Base-by-base conservation (phyloP, 2,888 invertebrate genomes). In the Pollenia griseotomentosa region DNA sequence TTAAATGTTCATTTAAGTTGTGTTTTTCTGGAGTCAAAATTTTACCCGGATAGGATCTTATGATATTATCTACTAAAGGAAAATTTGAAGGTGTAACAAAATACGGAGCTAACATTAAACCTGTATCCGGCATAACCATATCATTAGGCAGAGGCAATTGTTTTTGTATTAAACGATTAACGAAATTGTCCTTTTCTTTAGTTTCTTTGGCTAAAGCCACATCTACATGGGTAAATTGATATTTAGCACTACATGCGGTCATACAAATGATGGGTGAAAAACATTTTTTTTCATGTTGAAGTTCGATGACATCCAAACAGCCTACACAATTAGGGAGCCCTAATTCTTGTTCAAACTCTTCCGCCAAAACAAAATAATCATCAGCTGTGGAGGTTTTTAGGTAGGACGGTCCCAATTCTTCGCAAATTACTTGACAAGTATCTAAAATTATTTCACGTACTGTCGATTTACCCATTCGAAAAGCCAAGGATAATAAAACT, bases 381-480 rank as follows among this genome's bases (percentile, higher is more conserved):
- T 87, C 87, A 2, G 61, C 23, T 1, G 66, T 61, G 3, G 23
- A 61, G 0, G 46, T 7, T 46, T 84, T 84, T 2, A 87, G 12
- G 19, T 84, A 87, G 4, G 11, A 48, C 0, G 83, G 71, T 12
- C 84, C 83, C 11, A 87, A 55, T 68, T 81, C 77, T 53, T 81
- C 80, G 42, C 75, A 80, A n/a, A 87, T 87, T 10, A 66, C 75
- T 57, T 81, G 84, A 57, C 87, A 87, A 16, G 87, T 87, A 9
- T 87, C 87, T 10, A 77, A 55, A 55, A 87, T 84, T 57, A 87
- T 87, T 68, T 77, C 81, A 23, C 87, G 33, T 4, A 87, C 80
- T 9, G 87, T 87, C 1, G 87, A 81, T 61, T 80, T 81, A 9
- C 87, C 87, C 83, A 87, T 80, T 2, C 87, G 87, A 74, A 87